These are phyloP conservation scores for Bucorvus abyssinicus DNA, from an alignment of 2,797 vertebrate species.

Conservation along the genomic window DNA sequence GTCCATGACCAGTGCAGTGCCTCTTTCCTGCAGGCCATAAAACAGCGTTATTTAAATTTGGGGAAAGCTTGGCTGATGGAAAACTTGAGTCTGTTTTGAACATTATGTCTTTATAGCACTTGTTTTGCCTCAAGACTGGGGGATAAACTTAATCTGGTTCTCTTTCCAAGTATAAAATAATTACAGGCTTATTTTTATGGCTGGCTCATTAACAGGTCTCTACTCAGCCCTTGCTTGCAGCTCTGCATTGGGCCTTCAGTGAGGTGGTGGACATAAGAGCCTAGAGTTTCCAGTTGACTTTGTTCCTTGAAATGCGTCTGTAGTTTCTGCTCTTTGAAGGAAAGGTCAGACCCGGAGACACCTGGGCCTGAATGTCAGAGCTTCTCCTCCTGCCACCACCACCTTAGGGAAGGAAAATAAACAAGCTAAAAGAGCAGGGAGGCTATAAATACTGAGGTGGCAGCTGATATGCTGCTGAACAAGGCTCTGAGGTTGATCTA, in stretches of 20 bases:
- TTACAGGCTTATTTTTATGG: not conserved
- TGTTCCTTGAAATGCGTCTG: not conserved
- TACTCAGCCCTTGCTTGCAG: not conserved
- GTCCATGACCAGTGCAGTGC: rapidly evolving
- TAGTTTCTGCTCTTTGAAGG: not conserved
- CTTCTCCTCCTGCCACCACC: not conserved
- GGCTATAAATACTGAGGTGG: constrained; percentile 56
- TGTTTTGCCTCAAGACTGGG: not conserved
- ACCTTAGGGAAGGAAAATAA: constrained; percentile 47
- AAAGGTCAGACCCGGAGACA: constrained; percentile 1
- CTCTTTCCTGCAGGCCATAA: not conserved
- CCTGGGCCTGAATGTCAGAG: constrained; percentile 49
- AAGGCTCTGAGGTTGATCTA: not conserved
- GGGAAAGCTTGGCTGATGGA: not conserved
- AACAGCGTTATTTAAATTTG: not conserved
- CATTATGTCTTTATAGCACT: not conserved
- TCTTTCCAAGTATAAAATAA: not conserved
- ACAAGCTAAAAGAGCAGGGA: not conserved
- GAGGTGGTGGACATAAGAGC: not conserved
- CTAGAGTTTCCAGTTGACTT: not conserved
- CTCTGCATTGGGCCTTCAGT: not conserved
- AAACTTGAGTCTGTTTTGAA: not conserved
- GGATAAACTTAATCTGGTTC: not conserved
- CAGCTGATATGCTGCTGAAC: not conserved
- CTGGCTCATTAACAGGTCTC: not conserved